Evolutionary conservation across 2,797 vertebrate species (phyloP).

Genomic region (Squalus acanthias): DNA sequence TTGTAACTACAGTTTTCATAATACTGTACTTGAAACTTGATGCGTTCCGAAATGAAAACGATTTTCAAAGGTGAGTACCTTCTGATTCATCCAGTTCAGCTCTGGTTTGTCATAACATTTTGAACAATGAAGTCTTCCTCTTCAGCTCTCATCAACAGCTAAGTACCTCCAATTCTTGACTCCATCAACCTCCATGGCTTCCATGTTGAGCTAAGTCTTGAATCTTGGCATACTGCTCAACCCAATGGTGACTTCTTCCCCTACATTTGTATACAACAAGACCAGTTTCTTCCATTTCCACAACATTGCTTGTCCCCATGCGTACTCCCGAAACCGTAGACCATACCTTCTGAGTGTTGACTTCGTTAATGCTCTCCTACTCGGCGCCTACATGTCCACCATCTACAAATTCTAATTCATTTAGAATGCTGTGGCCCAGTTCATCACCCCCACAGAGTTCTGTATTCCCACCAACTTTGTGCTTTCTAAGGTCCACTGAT

Average conservation of each 20-base stretch:
- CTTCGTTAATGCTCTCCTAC: neutral
- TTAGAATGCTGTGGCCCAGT: neutral
- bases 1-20: neutral
- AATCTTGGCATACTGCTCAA: no score
- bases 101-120: neutral
- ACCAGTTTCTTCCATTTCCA: neutral
- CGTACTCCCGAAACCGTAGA: neutral
- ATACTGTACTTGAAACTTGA: neutral
- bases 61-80: neutral
- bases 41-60: neutral
- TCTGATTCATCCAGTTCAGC: neutral
- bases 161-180: neutral
- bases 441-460: neutral
- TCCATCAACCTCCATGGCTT: neutral
- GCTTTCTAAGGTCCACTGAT: neutral
- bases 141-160: neutral
- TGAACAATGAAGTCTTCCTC: neutral
- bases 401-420: neutral
- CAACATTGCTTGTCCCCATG: neutral
- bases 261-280: no score
- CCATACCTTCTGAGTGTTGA: neutral
- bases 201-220: no score
- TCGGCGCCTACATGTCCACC: neutral
- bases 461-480: neutral
- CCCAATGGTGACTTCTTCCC: no score